phyloP scores from a whole-genome alignment of 92 coral and sea anemone genomes.

The Montipora capitata region DNA sequence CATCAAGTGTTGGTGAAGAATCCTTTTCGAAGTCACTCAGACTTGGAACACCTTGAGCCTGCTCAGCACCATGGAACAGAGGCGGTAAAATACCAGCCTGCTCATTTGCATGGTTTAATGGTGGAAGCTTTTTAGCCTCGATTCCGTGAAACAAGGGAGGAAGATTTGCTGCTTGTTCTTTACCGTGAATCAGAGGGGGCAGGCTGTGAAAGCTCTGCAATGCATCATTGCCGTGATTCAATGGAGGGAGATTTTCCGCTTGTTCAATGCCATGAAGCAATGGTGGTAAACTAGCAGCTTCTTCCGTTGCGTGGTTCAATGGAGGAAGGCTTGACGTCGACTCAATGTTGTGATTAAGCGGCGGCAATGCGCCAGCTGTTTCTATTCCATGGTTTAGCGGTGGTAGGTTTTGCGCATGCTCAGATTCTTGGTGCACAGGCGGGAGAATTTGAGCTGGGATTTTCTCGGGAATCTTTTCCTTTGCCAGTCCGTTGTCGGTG shows the following conservation, averaged over 20 bases:
- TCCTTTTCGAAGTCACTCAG: constrained; percentile 33
- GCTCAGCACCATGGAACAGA: constrained; percentile 72
- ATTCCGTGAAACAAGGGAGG: constrained; percentile 92
- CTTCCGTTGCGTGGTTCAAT: constrained; percentile 1
- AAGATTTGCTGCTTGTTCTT: constrained; percentile 64
- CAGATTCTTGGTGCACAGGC: constrained; percentile 74
- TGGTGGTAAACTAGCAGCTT: constrained; percentile 52
- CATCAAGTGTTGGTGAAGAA: constrained; percentile 31
- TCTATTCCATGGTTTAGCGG: constrained; percentile 77
- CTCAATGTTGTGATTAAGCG: constrained; percentile 50
- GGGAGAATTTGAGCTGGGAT: constrained; percentile 53
- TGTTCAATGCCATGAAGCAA: constrained; percentile 49
- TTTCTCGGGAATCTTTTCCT: constrained; percentile 25
- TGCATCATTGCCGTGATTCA: constrained; percentile 65
- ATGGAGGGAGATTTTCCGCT: constrained; percentile 72
- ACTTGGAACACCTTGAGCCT: constrained; percentile 34
- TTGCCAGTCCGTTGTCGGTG: constrained; percentile 24
- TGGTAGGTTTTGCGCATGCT: constrained; percentile 72
- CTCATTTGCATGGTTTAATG: constrained; percentile 79
- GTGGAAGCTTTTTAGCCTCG: constrained; percentile 75
- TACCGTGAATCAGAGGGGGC: constrained; percentile 70
- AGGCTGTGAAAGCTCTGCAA: constrained; percentile 47
- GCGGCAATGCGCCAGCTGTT: constrained; percentile 36
- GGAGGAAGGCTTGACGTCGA: constrained; percentile 6
- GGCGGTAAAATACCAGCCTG: constrained; percentile 83